phyloP scores from a whole-genome alignment of 2,113 vertebrate genomes.

The Bettongia penicillata region DNA sequence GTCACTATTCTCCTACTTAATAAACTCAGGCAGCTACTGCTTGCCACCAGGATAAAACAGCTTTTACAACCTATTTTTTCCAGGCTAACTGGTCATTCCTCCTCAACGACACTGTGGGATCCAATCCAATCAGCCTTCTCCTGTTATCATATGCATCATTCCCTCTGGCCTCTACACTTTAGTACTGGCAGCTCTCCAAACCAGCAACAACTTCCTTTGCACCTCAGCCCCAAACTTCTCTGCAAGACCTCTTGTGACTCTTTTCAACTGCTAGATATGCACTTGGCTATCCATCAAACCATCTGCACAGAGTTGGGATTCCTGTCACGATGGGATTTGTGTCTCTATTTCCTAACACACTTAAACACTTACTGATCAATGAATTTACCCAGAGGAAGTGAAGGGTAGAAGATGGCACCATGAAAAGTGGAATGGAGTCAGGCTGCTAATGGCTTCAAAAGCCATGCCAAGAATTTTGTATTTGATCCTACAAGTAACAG shows the following conservation, averaged over 20 bases:
- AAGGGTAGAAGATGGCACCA: not conserved
- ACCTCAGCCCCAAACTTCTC: not conserved
- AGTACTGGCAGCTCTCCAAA: not conserved
- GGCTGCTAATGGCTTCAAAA: not conserved
- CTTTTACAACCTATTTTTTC: not conserved
- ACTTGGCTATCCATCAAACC: not conserved
- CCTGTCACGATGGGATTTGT: not conserved
- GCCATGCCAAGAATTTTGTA: not conserved
- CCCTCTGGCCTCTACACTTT: too few species aligned
- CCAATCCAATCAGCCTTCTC: not conserved
- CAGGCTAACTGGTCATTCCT: not conserved
- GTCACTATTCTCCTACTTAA: not conserved
- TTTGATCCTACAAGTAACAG: not conserved
- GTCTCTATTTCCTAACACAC: not conserved
- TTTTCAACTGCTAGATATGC: not conserved
- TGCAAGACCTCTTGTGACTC: not conserved
- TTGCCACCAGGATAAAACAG: not conserved
- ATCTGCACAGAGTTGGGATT: not conserved
- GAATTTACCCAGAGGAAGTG: not conserved
- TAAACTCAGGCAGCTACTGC: too few species aligned
- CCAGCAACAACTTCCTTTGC: not conserved
- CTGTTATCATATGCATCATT: not conserved
- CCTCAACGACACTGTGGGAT: too few species aligned
- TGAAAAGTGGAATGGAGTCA: not conserved
- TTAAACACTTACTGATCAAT: not conserved